Base-by-base conservation (phyloP, 1,140 invertebrate species). In the Wiebesia pumilae region DNA sequence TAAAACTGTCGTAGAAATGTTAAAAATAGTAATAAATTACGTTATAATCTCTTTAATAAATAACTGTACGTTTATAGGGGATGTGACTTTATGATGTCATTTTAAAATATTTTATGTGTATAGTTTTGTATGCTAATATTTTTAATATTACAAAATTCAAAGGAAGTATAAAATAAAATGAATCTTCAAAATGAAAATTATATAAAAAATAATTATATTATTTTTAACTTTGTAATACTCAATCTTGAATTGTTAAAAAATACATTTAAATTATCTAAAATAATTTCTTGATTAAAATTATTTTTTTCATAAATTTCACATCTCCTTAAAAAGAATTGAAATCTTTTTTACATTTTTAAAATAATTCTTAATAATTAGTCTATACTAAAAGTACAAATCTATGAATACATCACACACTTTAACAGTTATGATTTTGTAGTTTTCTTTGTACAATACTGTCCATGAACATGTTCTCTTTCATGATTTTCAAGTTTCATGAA, bases 401-500 rank as follows among this genome's bases (percentile, higher is more conserved):
- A 75, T 38, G 58, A 62, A 75, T 58, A 75, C 33, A 83, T 51
- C 40, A 54, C 75, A 40, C 33, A 83, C 10, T 75, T 83, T 40
- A 51, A 38, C 51, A 83, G 30, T 58, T n/a, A 16, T 33, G 7
- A 33, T 16, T 35, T 43, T 12, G 43, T n/a, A 58, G 35, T 35
- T 83, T 19, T 65, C 24, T 81, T 62, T 80, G 65, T 85, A 85
- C 79, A 87, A 73, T 80, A 87, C 80, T 79, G 43, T 83, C 30
- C 33, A 38, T 75, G 67, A 62, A 86, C 24, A 75, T 67, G 6
- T 47, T 85, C 3, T 69, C 40, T 69, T 80, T 67, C 35, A 71
- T 73, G 67, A 83, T 80, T 81, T 83, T 89, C 90, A 94, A 85
- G 91, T 93, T 87, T 94, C 93, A 65, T 93, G 93, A 27, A 91